Percentiles rank a stretch among this genome's conserved stretches.
phyloP scores from a whole-genome alignment of 2,888 invertebrate species.

The Synergus gifuensis region DNA sequence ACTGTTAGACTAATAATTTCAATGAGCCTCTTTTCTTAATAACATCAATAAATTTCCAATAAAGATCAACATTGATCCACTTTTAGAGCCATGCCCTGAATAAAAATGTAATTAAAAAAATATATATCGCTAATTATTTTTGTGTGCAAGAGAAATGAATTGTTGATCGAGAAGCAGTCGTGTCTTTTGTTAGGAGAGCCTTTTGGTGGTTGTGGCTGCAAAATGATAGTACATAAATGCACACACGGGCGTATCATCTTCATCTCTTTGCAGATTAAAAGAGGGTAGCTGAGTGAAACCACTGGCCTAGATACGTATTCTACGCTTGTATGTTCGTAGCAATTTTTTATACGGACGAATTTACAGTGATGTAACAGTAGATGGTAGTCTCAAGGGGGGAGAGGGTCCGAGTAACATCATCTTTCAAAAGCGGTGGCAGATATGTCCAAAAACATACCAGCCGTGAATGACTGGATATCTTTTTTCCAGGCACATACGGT shows the following conservation, averaged over 20 bases:
- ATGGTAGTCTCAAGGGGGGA: slow-evolving; percentile 46
- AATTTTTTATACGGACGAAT: slow-evolving; percentile 50
- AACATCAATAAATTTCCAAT: not conserved
- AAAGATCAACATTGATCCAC: not conserved
- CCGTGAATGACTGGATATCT: not conserved
- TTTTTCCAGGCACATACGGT: not conserved
- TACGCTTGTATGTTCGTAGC: not conserved
- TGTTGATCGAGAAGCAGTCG: slow-evolving; percentile 2
- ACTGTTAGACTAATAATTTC: too few relatives aligned
- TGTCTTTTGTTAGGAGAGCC: not conserved
- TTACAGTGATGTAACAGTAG: slow-evolving; percentile 38
- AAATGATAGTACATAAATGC: not conserved
- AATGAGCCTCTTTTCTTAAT: too few relatives aligned
- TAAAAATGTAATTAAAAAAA: not conserved
- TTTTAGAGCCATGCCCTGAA: not conserved
- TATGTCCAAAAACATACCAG: not conserved
- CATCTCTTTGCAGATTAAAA: slow-evolving; percentile 25
- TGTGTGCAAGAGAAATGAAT: not conserved
- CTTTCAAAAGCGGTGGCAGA: not conserved
- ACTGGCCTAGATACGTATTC: slow-evolving; percentile 22
- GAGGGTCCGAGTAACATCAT: slow-evolving; percentile 14
- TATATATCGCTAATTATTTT: not conserved
- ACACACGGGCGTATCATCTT: slow-evolving; percentile 3
- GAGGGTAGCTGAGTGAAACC: not conserved
- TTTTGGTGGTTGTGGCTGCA: not conserved